phyloP scores from a whole-genome alignment of 2,888 invertebrate genomes.

The Hypolimnas misippus region DNA sequence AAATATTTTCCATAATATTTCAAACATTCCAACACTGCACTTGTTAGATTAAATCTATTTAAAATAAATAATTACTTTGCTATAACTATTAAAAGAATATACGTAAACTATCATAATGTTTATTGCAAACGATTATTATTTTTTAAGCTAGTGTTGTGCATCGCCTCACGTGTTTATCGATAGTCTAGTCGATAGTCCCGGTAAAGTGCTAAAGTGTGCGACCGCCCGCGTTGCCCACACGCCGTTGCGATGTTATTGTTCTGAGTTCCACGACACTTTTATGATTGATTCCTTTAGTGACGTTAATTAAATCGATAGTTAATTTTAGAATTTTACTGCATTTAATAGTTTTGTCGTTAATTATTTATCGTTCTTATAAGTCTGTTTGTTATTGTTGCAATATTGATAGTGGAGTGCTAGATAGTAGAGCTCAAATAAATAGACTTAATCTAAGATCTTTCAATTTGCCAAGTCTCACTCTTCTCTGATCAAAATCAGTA shows the following conservation, averaged over 20 bases:
- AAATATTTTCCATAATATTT: no score
- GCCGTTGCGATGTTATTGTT: slow-evolving; percentile 63
- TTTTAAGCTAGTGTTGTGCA: neutral
- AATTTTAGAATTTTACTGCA: no score
- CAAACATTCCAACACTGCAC: no score
- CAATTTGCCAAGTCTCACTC: no score
- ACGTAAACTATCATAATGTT: neutral
- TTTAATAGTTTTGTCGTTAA: no score
- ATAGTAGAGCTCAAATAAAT: no score
- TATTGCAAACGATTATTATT: neutral
- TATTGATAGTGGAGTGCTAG: neutral
- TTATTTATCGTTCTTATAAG: no score
- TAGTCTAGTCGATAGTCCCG: slow-evolving; percentile 16
- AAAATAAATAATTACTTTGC: neutral
- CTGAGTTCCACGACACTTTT: slow-evolving; percentile 60
- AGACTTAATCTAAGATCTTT: no score
- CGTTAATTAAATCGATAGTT: slow-evolving; percentile 51
- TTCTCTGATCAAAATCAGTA: no score
- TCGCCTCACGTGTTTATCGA: neutral
- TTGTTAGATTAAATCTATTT: neutral
- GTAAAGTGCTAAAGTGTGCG: slow-evolving; percentile 52
- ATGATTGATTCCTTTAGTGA: slow-evolving; percentile 76
- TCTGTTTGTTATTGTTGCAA: no score
- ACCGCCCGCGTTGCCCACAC: slow-evolving; percentile 79
- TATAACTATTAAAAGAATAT: slow-evolving; percentile 5